Percentiles rank a stretch among this genome's conserved stretches.
Evolutionary conservation across 2,888 invertebrate species (phyloP).

Genomic region (Dinocampus coccinellae): DNA sequence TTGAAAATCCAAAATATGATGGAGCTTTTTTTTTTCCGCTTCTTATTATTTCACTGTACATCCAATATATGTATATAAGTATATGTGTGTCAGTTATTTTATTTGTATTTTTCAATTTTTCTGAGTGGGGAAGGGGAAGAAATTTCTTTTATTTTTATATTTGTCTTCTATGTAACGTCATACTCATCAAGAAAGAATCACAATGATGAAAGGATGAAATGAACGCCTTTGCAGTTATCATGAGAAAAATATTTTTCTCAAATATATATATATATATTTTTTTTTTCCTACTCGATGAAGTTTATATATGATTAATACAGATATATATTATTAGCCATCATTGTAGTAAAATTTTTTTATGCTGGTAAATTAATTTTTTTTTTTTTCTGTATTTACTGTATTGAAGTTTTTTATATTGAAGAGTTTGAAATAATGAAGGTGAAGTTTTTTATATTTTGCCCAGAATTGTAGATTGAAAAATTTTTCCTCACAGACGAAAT

Average conservation of each 20-base stretch:
- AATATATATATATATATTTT: neutral
- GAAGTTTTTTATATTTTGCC: slow-evolving; percentile 9
- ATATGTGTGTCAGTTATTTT: slow-evolving; percentile 4
- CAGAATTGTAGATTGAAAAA: neutral
- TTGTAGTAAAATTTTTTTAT: neutral
- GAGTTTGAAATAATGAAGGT: neutral
- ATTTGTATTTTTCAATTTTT: neutral
- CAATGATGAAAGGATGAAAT: neutral
- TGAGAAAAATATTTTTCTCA: neutral
- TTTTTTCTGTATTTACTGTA: too few species aligned
- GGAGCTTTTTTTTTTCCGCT: slow-evolving; percentile 41
- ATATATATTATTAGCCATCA: neutral
- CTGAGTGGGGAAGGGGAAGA: too few species aligned
- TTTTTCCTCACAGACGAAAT: too few species aligned
- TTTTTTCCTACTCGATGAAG: neutral
- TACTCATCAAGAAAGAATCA: neutral
- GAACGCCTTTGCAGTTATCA: neutral
- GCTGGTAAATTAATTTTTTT: too few species aligned
- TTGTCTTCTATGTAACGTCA: neutral
- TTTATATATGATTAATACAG: neutral
- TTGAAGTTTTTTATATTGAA: neutral
- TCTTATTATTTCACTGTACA: slow-evolving; percentile 29
- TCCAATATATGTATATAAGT: neutral
- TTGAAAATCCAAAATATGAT: slow-evolving; percentile 28
- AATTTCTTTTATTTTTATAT: too few species aligned